Evolutionary conservation across 2,113 vertebrate species (phyloP), one percentile per base, ranked within the genome.

Genomic region (Pseudopodoces humilis): DNA sequence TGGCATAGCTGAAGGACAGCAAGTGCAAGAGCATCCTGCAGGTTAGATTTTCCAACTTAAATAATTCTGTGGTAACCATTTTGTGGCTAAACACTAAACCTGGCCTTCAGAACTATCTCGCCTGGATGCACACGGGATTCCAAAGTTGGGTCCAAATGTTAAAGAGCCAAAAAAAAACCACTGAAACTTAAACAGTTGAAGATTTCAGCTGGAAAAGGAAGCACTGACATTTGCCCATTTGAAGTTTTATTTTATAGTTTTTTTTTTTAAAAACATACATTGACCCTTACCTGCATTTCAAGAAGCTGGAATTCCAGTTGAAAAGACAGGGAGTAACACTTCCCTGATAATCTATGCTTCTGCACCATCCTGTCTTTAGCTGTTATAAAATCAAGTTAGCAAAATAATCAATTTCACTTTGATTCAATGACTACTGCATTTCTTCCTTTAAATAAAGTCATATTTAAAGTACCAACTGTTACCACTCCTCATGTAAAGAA

Each of bases 251-350:
- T 75, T 83, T 4, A 14, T 8, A 31, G 18, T 19, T 55, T 1
- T 4, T 5, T 11, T 7, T 30, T 41, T 62, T 68, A 65, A 41
- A 33, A 79, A 33, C 37, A 81, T 28, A 28, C 11, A 16, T 25
- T 35, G 10, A 50, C 47, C n/a, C 92, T 98, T 98, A 99, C 99
- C 98, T 97, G 97, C 56, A 94, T 91, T 94, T 99, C 98, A 58
- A 98, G 97, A 59, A 99, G 90, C 67, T 98, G 96, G 95, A 99
- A 99, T 96, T 99, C 98, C 77, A 99, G 60, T 24, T 98, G 97
- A 97, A 99, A 99, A 62, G 84, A 55, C 72, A 99, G 22, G 13
- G 97, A 97, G 49, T 82, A 88, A 93, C 98, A 99, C 67, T 75
- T 96, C 86, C 99, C 99, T 10, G 96, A 96, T 41, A 99, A 43